These are phyloP conservation scores for Panagrolaimus sp. DNA, from an alignment of 1,140 invertebrate genomes.

Conservation along the genomic window DNA sequence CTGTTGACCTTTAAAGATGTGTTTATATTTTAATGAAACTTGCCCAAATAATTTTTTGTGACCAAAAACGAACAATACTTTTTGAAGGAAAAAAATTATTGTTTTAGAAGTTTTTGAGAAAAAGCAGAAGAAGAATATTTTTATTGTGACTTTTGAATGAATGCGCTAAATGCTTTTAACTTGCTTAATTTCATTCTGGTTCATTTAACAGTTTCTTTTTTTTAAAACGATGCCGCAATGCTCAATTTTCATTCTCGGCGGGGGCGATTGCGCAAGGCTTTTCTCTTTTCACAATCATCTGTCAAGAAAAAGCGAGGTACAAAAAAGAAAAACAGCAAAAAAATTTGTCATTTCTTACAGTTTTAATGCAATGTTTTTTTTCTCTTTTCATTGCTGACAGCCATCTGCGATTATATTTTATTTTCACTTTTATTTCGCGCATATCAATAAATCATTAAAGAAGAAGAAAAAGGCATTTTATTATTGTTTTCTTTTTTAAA, in stretches of 20 bases:
- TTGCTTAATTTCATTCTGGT: constrained; percentile 1
- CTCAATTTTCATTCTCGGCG: not conserved
- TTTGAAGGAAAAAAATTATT: not conserved
- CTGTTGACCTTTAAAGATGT: constrained; percentile 17
- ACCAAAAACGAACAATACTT: not conserved
- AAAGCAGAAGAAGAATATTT: constrained; percentile 8
- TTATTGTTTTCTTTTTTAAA: not conserved
- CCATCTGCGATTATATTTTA: not conserved
- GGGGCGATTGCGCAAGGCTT: constrained; percentile 13
- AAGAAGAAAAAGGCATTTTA: too few species aligned
- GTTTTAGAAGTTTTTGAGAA: not conserved
- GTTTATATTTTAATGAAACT: not conserved
- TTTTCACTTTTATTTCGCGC: constrained; percentile 11
- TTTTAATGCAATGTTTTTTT: constrained; percentile 3
- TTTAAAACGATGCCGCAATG: not conserved
- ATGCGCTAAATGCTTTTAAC: constrained; percentile 3
- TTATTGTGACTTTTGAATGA: constrained; percentile 2
- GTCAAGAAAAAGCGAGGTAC: too few species aligned
- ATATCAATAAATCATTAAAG: too few species aligned
- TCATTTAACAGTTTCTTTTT: constrained; percentile 12
- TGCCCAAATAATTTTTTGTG: not conserved
- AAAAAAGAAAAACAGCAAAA: not conserved
- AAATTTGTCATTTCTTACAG: not conserved
- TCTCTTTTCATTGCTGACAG: not conserved
- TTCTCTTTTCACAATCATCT: not conserved